A percentile compares a stretch with the other conserved stretches of the same genome.
phyloP scores from a whole-genome alignment of 64 coral and sea anemone genomes.

The Actinia equina region DNA sequence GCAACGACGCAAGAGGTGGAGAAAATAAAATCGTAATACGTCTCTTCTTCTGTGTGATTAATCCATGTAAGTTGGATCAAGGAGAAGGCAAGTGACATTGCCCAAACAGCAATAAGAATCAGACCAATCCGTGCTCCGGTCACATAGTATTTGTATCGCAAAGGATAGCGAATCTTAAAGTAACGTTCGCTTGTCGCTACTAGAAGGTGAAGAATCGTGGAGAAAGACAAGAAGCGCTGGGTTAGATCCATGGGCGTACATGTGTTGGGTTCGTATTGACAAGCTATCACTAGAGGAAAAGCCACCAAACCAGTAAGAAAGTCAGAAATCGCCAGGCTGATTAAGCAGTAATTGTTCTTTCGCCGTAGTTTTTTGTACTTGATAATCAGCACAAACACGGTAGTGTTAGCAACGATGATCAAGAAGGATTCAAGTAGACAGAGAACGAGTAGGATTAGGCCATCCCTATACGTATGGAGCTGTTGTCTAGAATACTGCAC shows the following conservation, averaged over 20 bases:
- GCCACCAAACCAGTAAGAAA: constrained; percentile 53
- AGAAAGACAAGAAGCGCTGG: constrained; percentile 69
- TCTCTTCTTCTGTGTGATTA: not conserved
- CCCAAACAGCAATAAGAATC: constrained; percentile 49
- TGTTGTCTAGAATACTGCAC: too few relatives aligned
- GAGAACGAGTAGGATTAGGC: not conserved
- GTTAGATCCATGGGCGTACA: constrained; percentile 65
- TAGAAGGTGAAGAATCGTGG: constrained; percentile 78
- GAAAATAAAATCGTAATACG: constrained; percentile 29
- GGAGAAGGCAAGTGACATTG: constrained; percentile 45
- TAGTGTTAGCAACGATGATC: constrained; percentile 61
- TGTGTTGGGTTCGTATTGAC: not conserved
- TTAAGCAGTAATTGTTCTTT: constrained; percentile 75
- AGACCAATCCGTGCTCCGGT: constrained; percentile 42
- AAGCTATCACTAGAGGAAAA: constrained; percentile 57
- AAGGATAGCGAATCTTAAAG: constrained; percentile 67
- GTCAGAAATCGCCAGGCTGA: constrained; percentile 71
- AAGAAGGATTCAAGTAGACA: not conserved
- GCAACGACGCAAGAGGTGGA: constrained; percentile 28
- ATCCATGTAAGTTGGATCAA: constrained; percentile 72
- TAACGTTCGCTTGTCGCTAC: constrained; percentile 78
- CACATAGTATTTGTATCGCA: constrained; percentile 46
- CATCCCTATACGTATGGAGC: not conserved
- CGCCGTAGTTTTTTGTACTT: constrained; percentile 47
- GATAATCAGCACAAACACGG: constrained; percentile 49